Evolutionary conservation across 2,113 vertebrate species (phyloP).

Genomic region (Pimephales promelas): DNA sequence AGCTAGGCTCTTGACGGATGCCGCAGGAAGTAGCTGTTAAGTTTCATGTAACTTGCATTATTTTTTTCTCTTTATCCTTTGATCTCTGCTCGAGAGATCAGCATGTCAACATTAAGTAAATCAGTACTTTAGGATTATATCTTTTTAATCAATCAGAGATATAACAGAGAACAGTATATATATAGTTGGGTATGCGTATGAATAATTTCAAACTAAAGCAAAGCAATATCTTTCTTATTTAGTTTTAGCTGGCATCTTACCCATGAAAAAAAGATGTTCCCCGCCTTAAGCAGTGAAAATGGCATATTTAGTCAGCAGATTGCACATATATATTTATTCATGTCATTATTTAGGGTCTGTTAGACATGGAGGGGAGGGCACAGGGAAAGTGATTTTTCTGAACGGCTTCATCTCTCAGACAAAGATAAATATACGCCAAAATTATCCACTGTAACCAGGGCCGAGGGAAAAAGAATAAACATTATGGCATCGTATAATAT

Average conservation of each 20-base stretch:
- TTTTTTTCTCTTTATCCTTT: constrained; percentile 51
- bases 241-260: constrained; percentile 42
- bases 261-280: constrained; percentile 26
- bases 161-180: no score
- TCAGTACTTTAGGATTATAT: constrained; percentile 23
- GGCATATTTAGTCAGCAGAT: constrained; percentile 49
- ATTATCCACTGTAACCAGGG: constrained; percentile 4
- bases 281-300: constrained; percentile 37
- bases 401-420: neutral
- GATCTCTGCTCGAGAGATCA: constrained; percentile 63
- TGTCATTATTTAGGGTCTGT: constrained; percentile 45
- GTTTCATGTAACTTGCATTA: constrained; percentile 43
- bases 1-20: constrained; percentile 60
- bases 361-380: constrained; percentile 17
- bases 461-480: constrained; percentile 24
- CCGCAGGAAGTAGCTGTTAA: constrained; percentile 66
- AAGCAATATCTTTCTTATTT: constrained; percentile 10
- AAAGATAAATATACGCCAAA: constrained; percentile 25
- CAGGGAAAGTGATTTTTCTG: constrained; percentile 38
- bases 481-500: constrained; percentile 38
- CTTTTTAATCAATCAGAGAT: constrained; percentile 30
- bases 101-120: constrained; percentile 57
- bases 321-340: constrained; percentile 45
- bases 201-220: constrained; percentile 13
- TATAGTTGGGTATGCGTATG: neutral